phyloP scores from a whole-genome alignment of 2,113 vertebrate genomes.

The Prunella himalayana region DNA sequence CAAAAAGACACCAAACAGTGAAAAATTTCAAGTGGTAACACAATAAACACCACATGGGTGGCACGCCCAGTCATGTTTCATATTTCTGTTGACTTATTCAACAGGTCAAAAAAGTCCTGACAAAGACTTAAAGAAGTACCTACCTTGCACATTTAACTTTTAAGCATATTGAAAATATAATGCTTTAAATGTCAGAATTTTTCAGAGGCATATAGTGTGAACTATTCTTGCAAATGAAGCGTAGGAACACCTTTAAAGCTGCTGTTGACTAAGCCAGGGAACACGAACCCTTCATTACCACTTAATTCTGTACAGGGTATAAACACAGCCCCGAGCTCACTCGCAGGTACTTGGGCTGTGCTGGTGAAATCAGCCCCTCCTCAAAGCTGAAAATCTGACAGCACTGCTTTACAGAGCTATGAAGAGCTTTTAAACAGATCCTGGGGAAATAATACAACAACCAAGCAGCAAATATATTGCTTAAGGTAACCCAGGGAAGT shows the following conservation, averaged over 20 bases:
- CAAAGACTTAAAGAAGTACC: not conserved
- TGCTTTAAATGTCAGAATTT: not conserved
- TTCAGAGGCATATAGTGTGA: not conserved
- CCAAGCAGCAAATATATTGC: not conserved
- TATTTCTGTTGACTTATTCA: not conserved
- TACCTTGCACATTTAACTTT: not conserved
- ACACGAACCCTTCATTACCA: not conserved
- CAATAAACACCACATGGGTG: not conserved
- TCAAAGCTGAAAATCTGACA: not conserved
- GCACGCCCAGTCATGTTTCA: not conserved
- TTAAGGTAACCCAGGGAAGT: not conserved
- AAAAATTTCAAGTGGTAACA: not conserved
- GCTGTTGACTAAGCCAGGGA: not conserved
- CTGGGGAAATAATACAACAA: not conserved
- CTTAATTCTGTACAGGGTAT: not conserved
- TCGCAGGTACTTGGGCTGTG: not conserved
- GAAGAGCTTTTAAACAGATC: not conserved
- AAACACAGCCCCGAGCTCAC: not conserved
- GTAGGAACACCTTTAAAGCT: not conserved
- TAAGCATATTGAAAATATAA: not conserved
- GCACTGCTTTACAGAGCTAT: not conserved
- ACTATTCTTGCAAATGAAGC: not conserved
- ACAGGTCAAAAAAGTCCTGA: not conserved
- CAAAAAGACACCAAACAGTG: not conserved
- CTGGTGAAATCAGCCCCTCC: not conserved